Conservation (phyloP, 2,113 vertebrate genomes). For the Pelmatolapia mariae region DNA sequence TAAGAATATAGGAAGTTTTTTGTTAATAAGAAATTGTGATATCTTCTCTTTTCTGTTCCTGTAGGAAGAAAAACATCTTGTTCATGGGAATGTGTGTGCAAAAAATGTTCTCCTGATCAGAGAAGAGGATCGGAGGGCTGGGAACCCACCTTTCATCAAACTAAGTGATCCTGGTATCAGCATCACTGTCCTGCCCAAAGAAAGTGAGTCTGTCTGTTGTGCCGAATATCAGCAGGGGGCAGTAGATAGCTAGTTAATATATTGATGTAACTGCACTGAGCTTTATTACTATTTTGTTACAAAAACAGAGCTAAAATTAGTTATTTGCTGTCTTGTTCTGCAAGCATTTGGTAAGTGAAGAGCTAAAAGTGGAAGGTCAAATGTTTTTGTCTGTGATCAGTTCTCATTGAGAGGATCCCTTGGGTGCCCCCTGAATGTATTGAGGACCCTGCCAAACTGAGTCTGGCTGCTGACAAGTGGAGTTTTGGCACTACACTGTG, state of each 20-base stretch:
- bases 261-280: neutral
- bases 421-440: conserved; percentile 97
- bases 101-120: conserved; percentile 94
- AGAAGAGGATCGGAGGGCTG: conserved; percentile 87
- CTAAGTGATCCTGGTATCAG: conserved; percentile 94
- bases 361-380: neutral
- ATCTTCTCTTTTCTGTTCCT: neutral
- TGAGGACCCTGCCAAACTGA: conserved; percentile 81
- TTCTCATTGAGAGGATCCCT: conserved; percentile 92
- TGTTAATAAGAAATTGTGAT: neutral
- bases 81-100: conserved; percentile 92
- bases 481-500: conserved; percentile 96
- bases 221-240: neutral
- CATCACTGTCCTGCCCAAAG: conserved; percentile 87
- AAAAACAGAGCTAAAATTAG: neutral
- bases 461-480: conserved; percentile 89
- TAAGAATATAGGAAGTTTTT: neutral
- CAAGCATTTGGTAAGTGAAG: neutral
- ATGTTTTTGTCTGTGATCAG: conserved; percentile 60
- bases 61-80: conserved; percentile 90
- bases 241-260: neutral
- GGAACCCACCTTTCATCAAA: conserved; percentile 94
- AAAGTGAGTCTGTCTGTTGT: conserved; percentile 75
- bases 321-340: neutral
- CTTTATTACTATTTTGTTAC: neutral